Percentiles rank a stretch among this genome's conserved stretches.
These are phyloP conservation scores for Rhinolophus sinicus DNA, from an alignment of 2,113 vertebrate species.

Conservation along the genomic window DNA sequence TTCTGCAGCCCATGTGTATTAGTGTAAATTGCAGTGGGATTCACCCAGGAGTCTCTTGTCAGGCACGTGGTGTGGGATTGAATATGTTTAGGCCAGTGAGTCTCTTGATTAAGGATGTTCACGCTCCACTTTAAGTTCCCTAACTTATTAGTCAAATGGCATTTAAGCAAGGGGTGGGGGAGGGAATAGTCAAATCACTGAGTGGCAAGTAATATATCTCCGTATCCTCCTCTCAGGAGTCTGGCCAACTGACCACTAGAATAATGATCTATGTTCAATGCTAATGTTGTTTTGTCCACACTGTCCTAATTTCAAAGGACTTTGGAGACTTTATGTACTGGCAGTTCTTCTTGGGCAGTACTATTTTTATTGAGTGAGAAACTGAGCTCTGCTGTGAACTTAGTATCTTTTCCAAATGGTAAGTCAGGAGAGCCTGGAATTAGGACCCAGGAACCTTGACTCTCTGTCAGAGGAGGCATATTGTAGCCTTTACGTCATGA, in stretches of 20 bases:
- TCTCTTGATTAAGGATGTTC: neutral
- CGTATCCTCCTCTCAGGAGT: neutral
- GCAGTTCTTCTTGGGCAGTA: conserved; percentile 19
- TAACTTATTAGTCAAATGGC: neutral
- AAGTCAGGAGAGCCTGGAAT: neutral
- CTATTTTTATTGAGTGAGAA: conserved; percentile 57
- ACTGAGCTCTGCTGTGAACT: neutral
- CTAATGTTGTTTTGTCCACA: neutral
- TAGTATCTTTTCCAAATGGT: conserved; percentile 24
- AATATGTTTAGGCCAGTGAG: neutral
- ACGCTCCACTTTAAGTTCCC: neutral
- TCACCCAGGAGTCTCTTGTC: neutral
- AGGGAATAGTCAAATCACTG: neutral
- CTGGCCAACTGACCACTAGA: neutral
- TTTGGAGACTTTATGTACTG: conserved; percentile 43
- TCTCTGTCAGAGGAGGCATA: neutral
- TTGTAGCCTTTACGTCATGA: neutral
- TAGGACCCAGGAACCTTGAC: neutral
- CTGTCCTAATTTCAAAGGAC: conserved; percentile 39
- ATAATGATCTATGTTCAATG: neutral
- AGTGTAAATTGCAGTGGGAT: neutral
- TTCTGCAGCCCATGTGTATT: neutral
- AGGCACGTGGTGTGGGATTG: neutral
- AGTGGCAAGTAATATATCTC: conserved; percentile 28
- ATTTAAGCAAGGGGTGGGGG: neutral